Conservation (phyloP, 2,888 invertebrate species). For the Volucella inanis region DNA sequence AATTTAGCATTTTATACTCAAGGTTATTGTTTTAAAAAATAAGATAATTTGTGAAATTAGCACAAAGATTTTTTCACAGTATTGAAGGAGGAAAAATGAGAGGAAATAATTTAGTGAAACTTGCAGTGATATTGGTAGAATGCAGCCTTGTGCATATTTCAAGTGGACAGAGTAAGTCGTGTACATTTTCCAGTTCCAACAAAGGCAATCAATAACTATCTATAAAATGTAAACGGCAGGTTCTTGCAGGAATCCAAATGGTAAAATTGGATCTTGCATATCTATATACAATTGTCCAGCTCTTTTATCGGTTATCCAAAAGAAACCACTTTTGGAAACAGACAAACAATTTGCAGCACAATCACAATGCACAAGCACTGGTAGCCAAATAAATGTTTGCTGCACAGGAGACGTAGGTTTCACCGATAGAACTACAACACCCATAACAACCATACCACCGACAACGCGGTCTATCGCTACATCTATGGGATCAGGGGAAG, state of each 20-base stretch:
- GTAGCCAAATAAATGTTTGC: conserved; percentile 78
- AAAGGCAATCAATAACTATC: conserved; percentile 1
- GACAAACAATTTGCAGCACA: conserved; percentile 78
- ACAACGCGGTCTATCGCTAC: conserved; percentile 1
- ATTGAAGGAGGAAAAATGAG: neutral
- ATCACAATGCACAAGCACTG: conserved; percentile 79
- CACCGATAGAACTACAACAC: conserved; percentile 30
- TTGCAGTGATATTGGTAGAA: conserved; percentile 32
- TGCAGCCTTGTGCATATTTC: conserved; percentile 33
- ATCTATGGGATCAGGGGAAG: conserved; percentile 74
- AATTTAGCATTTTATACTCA: conserved; percentile 2
- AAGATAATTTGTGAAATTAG: neutral
- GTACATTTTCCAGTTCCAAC: neutral
- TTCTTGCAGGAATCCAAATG: conserved; percentile 84
- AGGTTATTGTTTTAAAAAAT: neutral
- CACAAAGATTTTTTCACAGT: neutral
- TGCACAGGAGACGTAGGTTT: conserved; percentile 79
- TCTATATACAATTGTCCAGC: conserved; percentile 80
- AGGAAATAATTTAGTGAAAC: conserved; percentile 30
- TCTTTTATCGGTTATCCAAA: conserved; percentile 76
- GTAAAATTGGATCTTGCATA: conserved; percentile 78
- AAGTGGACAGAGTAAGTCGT: conserved; percentile 58
- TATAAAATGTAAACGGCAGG: conserved; percentile 70
- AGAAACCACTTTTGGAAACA: conserved; percentile 62
- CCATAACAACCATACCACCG: conserved; percentile 26